Percentiles rank a stretch among this genome's conserved stretches.
Conservation (phyloP, 2,888 invertebrate genomes). For the Meteorus cinctellus region DNA sequence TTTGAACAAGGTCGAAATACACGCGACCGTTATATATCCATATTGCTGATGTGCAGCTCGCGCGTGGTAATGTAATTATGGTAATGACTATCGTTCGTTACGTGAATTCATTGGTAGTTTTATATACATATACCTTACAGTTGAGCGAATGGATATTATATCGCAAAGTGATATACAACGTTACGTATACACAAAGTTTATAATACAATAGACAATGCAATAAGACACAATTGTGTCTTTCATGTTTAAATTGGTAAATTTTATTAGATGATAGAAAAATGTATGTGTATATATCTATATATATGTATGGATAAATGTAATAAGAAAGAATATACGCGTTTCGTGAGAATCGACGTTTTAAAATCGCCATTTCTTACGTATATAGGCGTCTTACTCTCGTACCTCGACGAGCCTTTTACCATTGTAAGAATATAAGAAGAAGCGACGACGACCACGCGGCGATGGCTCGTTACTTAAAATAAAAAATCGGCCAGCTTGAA, state of each 20-base stretch:
- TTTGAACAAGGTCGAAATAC: slow-evolving; percentile 50
- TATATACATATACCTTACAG: slow-evolving; percentile 15
- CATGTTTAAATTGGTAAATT: slow-evolving; percentile 14
- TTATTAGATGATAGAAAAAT: slow-evolving; percentile 8
- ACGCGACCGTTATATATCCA: slow-evolving; percentile 54
- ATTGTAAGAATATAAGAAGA: slow-evolving; percentile 34
- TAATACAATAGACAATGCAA: neutral
- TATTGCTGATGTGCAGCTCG: slow-evolving; percentile 43
- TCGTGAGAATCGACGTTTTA: slow-evolving; percentile 60
- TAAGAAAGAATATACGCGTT: slow-evolving; percentile 43
- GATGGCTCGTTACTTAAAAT: slow-evolving; percentile 50
- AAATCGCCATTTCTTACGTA: slow-evolving; percentile 59
- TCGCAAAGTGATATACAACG: slow-evolving; percentile 34
- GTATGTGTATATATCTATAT: slow-evolving; percentile 18
- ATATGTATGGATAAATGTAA: slow-evolving; percentile 16
- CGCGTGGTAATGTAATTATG: slow-evolving; percentile 56
- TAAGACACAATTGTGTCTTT: neutral
- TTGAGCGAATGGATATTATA: slow-evolving; percentile 1
- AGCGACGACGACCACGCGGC: slow-evolving; percentile 24
- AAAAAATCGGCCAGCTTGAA: slow-evolving; percentile 48
- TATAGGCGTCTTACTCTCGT: slow-evolving; percentile 38
- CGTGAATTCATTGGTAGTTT: slow-evolving; percentile 40
- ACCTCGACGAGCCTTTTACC: slow-evolving; percentile 33
- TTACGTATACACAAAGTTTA: neutral
- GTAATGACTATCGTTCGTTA: slow-evolving; percentile 56